Evolutionary conservation across 2,797 vertebrate genomes (phyloP).

Genomic region (Danionella dracula): DNA sequence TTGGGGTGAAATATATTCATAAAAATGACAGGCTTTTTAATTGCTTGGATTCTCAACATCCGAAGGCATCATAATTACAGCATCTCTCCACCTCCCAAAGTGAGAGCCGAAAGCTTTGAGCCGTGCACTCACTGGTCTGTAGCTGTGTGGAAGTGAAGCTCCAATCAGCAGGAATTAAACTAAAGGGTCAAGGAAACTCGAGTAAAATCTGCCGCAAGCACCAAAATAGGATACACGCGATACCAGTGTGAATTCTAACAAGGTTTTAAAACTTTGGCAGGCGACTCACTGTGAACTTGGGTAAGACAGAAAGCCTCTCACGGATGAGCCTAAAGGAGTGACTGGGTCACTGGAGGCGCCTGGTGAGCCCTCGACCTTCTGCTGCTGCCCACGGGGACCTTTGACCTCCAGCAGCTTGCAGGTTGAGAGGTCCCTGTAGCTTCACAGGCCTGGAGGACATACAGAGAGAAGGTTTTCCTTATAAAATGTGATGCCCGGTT

Average conservation of each 20-base stretch:
- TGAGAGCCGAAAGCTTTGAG: slow-evolving; percentile 17
- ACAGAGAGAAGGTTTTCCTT: too few species aligned
- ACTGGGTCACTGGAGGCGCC: neutral
- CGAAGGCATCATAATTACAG: neutral
- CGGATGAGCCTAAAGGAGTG: neutral
- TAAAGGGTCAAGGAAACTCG: slow-evolving; percentile 22
- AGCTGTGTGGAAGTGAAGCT: slow-evolving; percentile 10
- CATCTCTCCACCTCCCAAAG: neutral
- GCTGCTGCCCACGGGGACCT: slow-evolving; percentile 43
- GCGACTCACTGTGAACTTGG: neutral
- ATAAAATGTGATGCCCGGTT: neutral
- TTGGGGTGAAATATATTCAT: neutral
- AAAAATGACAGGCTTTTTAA: neutral
- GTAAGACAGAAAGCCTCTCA: neutral
- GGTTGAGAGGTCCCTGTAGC: slow-evolving; percentile 43
- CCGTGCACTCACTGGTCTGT: slow-evolving; percentile 19
- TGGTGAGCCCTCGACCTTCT: slow-evolving; percentile 45
- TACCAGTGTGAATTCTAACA: slow-evolving; percentile 9
- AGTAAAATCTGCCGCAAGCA: slow-evolving; percentile 12
- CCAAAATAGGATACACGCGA: neutral
- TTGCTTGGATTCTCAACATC: neutral
- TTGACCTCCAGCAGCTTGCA: slow-evolving; percentile 41
- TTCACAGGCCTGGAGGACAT: neutral
- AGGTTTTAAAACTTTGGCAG: neutral
- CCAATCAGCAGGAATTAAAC: slow-evolving; percentile 24